phyloP scores from a whole-genome alignment of 2,797 vertebrate genomes.

The Hozukius guyotensis region DNA sequence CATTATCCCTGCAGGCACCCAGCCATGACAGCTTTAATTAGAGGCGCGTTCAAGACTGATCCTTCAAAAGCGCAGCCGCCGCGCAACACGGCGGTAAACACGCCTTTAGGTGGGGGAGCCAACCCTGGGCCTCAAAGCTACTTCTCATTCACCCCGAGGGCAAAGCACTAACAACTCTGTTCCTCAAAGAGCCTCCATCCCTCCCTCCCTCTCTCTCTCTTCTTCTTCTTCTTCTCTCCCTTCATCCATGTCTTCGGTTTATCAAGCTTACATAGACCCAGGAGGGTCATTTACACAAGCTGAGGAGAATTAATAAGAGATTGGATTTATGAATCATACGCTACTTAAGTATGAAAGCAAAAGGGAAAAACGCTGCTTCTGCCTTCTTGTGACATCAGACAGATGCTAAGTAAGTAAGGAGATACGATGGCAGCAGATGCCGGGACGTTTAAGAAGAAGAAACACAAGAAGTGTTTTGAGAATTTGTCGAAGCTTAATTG shows the following conservation, averaged over 20 bases:
- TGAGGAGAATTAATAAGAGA: constrained; percentile 78
- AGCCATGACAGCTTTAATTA: constrained; percentile 99
- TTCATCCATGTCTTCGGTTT: constrained; percentile 73
- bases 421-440: constrained; percentile 46
- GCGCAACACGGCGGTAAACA: constrained; percentile 80
- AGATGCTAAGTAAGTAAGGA: constrained; percentile 54
- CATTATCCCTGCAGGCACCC: constrained; percentile 99
- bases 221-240: constrained; percentile 41
- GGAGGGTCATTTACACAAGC: constrained; percentile 83
- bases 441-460: constrained; percentile 20
- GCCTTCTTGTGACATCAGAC: constrained; percentile 60
- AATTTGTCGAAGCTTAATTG: constrained; percentile 10
- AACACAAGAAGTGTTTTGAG: constrained; percentile 15
- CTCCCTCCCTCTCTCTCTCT: constrained; percentile 13
- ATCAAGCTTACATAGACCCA: constrained; percentile 71
- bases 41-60: constrained; percentile 96
- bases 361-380: constrained; percentile 58
- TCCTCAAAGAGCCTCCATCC: constrained; percentile 67
- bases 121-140: constrained; percentile 67
- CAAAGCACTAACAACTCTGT: constrained; percentile 81
- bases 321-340: constrained; percentile 82
- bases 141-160: constrained; percentile 82
- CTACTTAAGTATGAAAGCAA: constrained; percentile 79
- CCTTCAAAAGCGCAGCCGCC: constrained; percentile 89
- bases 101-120: constrained; percentile 73